Conservation (phyloP, 1,140 invertebrate species). For the Meteorus sp. region DNA sequence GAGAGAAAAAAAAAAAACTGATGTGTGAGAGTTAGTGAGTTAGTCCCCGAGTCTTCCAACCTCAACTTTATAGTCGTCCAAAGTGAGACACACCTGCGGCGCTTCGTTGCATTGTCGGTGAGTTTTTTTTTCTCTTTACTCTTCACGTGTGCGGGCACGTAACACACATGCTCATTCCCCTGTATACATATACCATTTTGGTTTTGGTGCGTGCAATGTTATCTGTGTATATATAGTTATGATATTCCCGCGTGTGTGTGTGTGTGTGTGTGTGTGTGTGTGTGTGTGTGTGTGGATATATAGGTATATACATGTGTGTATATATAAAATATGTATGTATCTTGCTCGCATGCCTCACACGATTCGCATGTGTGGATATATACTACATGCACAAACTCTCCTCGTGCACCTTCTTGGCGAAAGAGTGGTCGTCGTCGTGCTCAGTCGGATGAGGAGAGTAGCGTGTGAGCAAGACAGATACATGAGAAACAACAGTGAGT, state of each 20-base stretch:
- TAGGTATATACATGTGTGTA: no score
- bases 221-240: slow-evolving; percentile 4
- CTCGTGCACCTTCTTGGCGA: slow-evolving; percentile 15
- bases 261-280: slow-evolving; percentile 10
- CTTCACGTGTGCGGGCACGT: slow-evolving; percentile 19
- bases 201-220: slow-evolving; percentile 7
- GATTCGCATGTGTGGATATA: no score
- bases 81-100: slow-evolving; percentile 34
- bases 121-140: slow-evolving; percentile 27
- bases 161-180: slow-evolving; percentile 4
- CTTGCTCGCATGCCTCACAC: no score
- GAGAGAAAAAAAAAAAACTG: not conserved
- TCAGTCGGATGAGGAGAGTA: not conserved
- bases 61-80: not conserved
- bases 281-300: no score
- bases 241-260: not conserved
- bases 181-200: not conserved
- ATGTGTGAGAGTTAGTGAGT: not conserved
- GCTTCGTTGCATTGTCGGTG: slow-evolving; percentile 42
- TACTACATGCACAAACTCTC: no score
- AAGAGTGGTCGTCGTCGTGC: slow-evolving; percentile 11
- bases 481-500: no score
- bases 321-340: no score
- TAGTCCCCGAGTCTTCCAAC: slow-evolving; percentile 6
- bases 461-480: not conserved